phyloP scores from a whole-genome alignment of 2,797 vertebrate genomes.

The Propithecus perrieri region DNA sequence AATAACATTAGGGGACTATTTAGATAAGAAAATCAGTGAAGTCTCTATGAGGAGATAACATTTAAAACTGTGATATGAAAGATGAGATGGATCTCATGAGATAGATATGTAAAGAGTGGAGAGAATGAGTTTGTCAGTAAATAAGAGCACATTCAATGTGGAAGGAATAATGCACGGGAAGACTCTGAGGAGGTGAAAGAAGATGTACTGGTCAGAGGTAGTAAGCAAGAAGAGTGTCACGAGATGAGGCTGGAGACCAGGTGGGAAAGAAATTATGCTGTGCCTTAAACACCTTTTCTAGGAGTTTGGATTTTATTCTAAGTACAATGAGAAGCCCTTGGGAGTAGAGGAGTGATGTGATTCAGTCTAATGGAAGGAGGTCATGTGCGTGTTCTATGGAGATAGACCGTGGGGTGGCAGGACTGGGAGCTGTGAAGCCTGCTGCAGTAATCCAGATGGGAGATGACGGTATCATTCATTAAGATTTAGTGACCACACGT shows the following conservation, averaged over 20 bases:
- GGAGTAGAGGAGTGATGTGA: not conserved
- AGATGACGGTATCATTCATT: not conserved
- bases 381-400: not conserved
- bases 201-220: not conserved
- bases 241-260: not conserved
- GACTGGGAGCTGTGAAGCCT: not conserved
- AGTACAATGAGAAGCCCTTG: not conserved
- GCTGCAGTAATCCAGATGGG: not conserved
- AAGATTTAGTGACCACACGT: not conserved
- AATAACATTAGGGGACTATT: not conserved
- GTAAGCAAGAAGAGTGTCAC: not conserved
- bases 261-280: not conserved
- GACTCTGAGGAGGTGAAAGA: not conserved
- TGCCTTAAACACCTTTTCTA: not conserved
- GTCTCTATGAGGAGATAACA: not conserved
- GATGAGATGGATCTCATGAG: not conserved
- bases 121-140: not conserved
- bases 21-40: not conserved
- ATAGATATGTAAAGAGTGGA: not conserved
- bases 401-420: not conserved
- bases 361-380: not conserved
- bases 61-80: not conserved
- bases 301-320: not conserved
- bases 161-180: not conserved
- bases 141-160: not conserved